These are phyloP conservation scores for Anagrus nilaparvatae DNA, from an alignment of 1,140 invertebrate genomes.

Conservation along the genomic window DNA sequence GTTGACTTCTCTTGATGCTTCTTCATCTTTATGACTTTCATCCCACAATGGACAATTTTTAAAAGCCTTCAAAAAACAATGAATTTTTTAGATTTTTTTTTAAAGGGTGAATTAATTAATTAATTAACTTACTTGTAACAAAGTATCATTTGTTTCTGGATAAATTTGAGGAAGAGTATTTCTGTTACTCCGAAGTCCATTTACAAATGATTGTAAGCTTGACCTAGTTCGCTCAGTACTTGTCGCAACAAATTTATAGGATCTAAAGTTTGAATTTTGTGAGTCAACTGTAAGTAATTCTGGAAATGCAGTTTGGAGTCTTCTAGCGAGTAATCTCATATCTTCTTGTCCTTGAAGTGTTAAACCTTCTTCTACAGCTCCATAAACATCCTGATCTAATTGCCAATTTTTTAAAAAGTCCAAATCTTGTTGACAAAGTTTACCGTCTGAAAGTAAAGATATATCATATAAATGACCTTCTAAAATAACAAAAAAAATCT, in stretches of 20 bases:
- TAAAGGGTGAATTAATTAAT: slow-evolving; percentile 1
- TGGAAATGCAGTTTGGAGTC: slow-evolving; percentile 32
- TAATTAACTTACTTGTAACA: slow-evolving; percentile 22
- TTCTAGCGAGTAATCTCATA: slow-evolving; percentile 28
- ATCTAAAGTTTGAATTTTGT: background rate
- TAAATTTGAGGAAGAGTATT: slow-evolving; percentile 14
- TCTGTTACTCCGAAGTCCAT: slow-evolving; percentile 29
- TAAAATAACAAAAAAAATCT: background rate
- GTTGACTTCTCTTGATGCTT: slow-evolving; percentile 23
- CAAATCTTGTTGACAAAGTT: slow-evolving; percentile 34
- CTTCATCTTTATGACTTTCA: slow-evolving; percentile 19
- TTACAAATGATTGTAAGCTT: slow-evolving; percentile 32
- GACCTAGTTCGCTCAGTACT: slow-evolving; percentile 20
- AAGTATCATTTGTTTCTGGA: slow-evolving; percentile 23
- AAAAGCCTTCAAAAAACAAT: slow-evolving; percentile 19
- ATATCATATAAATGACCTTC: too few relatives aligned
- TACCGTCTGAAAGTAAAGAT: slow-evolving; percentile 32
- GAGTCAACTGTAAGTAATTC: slow-evolving; percentile 25
- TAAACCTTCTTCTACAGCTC: slow-evolving; percentile 21
- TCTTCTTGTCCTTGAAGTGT: slow-evolving; percentile 33
- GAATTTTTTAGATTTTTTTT: background rate
- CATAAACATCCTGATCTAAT: slow-evolving; percentile 17
- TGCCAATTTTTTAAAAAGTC: slow-evolving; percentile 33
- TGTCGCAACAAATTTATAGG: slow-evolving; percentile 30
- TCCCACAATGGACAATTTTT: slow-evolving; percentile 27